Base-by-base conservation (phyloP, 2,888 invertebrate species). In the Tenthredo livida region DNA sequence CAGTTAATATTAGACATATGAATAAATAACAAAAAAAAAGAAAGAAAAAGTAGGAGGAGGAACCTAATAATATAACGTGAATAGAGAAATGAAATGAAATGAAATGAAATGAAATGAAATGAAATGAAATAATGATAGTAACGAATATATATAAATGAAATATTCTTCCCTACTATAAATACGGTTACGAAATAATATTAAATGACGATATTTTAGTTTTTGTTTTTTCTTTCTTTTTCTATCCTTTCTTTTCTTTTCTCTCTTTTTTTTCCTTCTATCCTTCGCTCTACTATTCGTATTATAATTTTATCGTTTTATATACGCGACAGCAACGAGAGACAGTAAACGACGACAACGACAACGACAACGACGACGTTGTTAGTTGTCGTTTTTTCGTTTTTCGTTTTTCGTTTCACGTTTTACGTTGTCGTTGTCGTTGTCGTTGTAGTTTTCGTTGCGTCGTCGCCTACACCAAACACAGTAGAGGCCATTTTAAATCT, bases 401-500 rank as follows among this genome's bases (percentile, higher is more conserved):
- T n/a, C n/a, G n/a, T n/a, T n/a, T n/a, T n/a, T n/a, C n/a, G n/a
- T n/a, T n/a, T n/a, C n/a, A n/a, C 37, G 37, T 37, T 37, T 37
- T 37, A 0, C 1, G 6, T 37, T 37, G 0, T 37, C 37, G 37
- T 37, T 37, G 7, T 37, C 37, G 37, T 37, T 37, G 37, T 37
- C 37, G 37, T 37, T 37, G 37, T 37, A 4, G 50, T 50, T 4
- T 17, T 40, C 37, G 73, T 40, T 21, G 29, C 72, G 50, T 33
- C 15, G 77, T 83, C 47, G 47, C 67, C 67, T 83, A 83, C 67
- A 29, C 65, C 83, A 37, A 67, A 83, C 67, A 67, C 40, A 73
- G n/a, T 21, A 80, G 83, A 83, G 70, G 83, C 83, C 83, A 83
- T 83, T 83, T 83, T 83, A 83, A 83, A 83, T 83, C 83, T 83